These are phyloP conservation scores for Panagrolaimus sp. DNA, from an alignment of 1,140 invertebrate species.

Conservation along the genomic window DNA sequence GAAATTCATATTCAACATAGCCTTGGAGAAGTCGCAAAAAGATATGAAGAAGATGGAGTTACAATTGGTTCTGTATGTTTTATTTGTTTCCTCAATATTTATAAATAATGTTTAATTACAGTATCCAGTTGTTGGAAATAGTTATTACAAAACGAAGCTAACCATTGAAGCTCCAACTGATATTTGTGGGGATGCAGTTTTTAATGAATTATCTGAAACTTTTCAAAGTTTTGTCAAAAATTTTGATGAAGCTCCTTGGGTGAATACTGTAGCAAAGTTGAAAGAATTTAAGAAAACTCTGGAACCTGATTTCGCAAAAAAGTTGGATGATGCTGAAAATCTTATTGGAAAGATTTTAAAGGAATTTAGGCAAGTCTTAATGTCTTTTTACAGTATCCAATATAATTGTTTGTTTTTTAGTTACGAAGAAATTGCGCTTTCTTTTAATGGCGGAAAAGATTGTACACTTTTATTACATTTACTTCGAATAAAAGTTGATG, in stretches of 20 bases:
- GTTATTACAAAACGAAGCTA: conserved; percentile 63
- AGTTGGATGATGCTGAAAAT: conserved; percentile 31
- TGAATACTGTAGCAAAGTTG: conserved; percentile 53
- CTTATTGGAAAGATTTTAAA: conserved; percentile 37
- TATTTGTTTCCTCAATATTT: conserved; percentile 65
- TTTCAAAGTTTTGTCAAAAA: conserved; percentile 59
- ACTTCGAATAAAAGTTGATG: conserved; percentile 31
- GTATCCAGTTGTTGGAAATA: conserved; percentile 30
- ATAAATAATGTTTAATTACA: conserved; percentile 10
- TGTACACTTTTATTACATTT: conserved; percentile 64
- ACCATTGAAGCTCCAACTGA: conserved; percentile 60
- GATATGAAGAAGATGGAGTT: conserved; percentile 64
- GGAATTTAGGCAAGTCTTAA: conserved; percentile 29
- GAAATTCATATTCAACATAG: conserved; percentile 65
- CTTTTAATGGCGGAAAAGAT: conserved; percentile 96
- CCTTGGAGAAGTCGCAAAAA: conserved; percentile 63
- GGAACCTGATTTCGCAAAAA: conserved; percentile 21
- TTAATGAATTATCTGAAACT: conserved; percentile 19
- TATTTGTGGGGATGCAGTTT: conserved; percentile 54
- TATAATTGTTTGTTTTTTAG: conserved; percentile 63
- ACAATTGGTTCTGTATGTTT: conserved; percentile 65
- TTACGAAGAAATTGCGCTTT: conserved; percentile 65
- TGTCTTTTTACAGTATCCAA: conserved; percentile 23
- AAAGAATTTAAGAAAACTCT: conserved; percentile 24
- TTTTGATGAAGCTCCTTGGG: conserved; percentile 60